Base-by-base conservation (phyloP, 2,797 vertebrate species). In the Ceryle rudis region DNA sequence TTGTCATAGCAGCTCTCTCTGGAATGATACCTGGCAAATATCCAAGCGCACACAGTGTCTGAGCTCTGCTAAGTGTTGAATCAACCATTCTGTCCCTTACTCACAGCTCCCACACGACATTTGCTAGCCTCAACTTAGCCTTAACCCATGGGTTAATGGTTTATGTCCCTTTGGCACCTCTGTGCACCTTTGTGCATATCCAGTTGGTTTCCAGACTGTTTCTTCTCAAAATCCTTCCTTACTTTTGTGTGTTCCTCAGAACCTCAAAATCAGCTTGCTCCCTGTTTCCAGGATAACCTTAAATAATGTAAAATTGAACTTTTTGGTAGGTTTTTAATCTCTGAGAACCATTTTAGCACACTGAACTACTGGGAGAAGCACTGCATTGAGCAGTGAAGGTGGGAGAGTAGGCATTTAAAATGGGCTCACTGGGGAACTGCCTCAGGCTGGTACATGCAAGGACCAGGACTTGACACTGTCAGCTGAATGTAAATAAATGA, bases 1-100 rank as follows among this genome's bases (percentile, higher is more conserved):
- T 90, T 69, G 44, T 79, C 49, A 58, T 10, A 55, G 37, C 49
- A 78, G 42, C 26, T 69, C 44, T 72, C 22, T 57, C 62, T 80
- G 58, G 66, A 88, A 72, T 67, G 33, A 25, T 47, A 77, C 37
- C 44, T 66, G 62, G 29, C 26, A 92, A 88, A 51, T 41, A 58
- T 42, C 26, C n/a, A 66, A 55, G 15, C 14, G 37, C 42, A 37
- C 4, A 4, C 0, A 0, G 3, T 44, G 26, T 23, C 44, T 25
- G 26, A 81, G 20, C 6, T 65, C 37, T 87, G 51, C 37, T 22
- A 19, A 44, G 10, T 8, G 3, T 11, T 55, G 37, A 66, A 52
- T 73, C 17, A 10, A 6, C 20, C 5, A 17, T 86, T 62, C 22
- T 60, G 28, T 57, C 6, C 3, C 8, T 71, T 73, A 25, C 11